Conservation (phyloP, 2,113 vertebrate species). For the Epinephelus moara region DNA sequence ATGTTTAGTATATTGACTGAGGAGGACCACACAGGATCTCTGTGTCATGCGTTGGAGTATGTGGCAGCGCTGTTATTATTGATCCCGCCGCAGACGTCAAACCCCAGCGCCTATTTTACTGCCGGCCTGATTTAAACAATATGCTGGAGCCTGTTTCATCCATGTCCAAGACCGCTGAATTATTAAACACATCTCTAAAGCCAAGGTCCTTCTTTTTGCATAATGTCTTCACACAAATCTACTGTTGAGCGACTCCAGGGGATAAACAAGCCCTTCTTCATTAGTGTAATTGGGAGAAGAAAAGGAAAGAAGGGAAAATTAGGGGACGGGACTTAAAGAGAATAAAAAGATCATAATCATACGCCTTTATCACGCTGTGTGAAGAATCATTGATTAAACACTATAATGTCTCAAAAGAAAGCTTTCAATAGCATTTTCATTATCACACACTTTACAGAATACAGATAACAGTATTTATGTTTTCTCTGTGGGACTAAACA, state of each 20-base stretch:
- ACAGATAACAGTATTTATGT: constrained; percentile 40
- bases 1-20: constrained; percentile 58
- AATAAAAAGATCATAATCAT: constrained; percentile 71
- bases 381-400: constrained; percentile 63
- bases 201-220: constrained; percentile 67
- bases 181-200: constrained; percentile 80
- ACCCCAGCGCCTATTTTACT: constrained; percentile 76
- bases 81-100: constrained; percentile 79
- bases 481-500: constrained; percentile 27
- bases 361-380: constrained; percentile 56
- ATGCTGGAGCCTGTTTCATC: constrained; percentile 78
- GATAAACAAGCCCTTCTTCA: constrained; percentile 73
- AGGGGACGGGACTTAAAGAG: constrained; percentile 49
- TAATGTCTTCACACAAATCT: constrained; percentile 67
- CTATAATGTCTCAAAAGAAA: constrained; percentile 38
- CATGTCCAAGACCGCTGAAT: constrained; percentile 77
- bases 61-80: constrained; percentile 76
- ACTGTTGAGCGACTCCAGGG: constrained; percentile 45
- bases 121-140: constrained; percentile 82
- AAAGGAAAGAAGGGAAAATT: constrained; percentile 46
- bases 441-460: constrained; percentile 38
- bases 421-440: constrained; percentile 41
- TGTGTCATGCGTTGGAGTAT: constrained; percentile 63
- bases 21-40: constrained; percentile 78
- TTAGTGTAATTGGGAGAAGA: constrained; percentile 55